Conservation (phyloP, 2,888 invertebrate genomes). For the Emmelina monodactyla region DNA sequence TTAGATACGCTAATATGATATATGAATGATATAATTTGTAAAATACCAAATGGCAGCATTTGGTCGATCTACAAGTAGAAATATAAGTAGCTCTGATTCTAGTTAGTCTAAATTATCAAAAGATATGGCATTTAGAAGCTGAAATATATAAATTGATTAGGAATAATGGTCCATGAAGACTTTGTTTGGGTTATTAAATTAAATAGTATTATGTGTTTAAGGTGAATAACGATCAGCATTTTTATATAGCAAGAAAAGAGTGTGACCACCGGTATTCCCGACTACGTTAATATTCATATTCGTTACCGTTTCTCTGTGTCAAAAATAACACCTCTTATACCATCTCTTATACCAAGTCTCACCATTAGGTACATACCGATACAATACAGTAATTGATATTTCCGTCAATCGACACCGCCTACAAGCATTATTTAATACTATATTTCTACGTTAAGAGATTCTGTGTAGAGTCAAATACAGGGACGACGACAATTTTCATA, state of each 20-base stretch:
- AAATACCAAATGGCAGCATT: too few relatives aligned
- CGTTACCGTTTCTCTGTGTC: constrained; percentile 45
- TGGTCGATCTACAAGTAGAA: too few relatives aligned
- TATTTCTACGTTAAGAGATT: too few relatives aligned
- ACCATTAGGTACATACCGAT: constrained; percentile 39
- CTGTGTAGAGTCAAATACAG: constrained; percentile 19
- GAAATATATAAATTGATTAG: not conserved
- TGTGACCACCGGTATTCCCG: constrained; percentile 53
- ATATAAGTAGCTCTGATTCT: too few relatives aligned
- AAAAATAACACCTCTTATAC: constrained; percentile 58
- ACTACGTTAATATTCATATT: constrained; percentile 29
- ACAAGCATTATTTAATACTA: too few relatives aligned
- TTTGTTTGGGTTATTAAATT: not conserved
- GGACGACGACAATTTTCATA: constrained; percentile 28
- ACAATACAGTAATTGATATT: constrained; percentile 52
- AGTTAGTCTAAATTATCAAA: too few relatives aligned
- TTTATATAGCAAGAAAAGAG: constrained; percentile 14
- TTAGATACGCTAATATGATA: too few relatives aligned
- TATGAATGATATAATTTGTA: too few relatives aligned
- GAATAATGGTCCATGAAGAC: not conserved
- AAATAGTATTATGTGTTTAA: too few relatives aligned
- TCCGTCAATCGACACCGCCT: too few relatives aligned
- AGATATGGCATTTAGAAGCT: too few relatives aligned
- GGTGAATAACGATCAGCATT: too few relatives aligned
- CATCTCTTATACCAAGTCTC: constrained; percentile 42